Percentiles rank a stretch among this genome's conserved stretches.
phyloP scores from a whole-genome alignment of 1,140 invertebrate genomes.

The Cherax destructor region DNA sequence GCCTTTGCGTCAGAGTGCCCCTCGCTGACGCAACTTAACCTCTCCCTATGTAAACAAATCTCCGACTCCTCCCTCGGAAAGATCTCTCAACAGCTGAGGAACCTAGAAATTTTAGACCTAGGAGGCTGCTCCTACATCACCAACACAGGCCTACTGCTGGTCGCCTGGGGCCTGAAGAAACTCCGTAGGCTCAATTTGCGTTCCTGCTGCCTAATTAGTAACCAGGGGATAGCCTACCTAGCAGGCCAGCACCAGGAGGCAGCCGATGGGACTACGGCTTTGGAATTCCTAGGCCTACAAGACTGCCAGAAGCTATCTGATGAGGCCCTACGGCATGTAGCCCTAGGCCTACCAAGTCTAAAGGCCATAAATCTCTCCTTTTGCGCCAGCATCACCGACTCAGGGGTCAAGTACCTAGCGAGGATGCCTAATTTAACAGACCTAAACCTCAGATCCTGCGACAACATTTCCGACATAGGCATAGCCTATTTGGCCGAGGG shows the following conservation, averaged over 20 bases:
- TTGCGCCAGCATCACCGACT: slow-evolving; percentile 93
- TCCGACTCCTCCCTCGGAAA: slow-evolving; percentile 88
- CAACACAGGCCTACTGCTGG: slow-evolving; percentile 88
- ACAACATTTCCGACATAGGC: slow-evolving; percentile 94
- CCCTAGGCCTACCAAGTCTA: slow-evolving; percentile 85
- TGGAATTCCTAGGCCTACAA: slow-evolving; percentile 92
- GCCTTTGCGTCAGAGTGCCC: slow-evolving; percentile 84
- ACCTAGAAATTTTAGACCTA: slow-evolving; percentile 90
- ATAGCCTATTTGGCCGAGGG: slow-evolving; percentile 93
- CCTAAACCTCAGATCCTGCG: slow-evolving; percentile 93
- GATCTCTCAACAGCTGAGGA: slow-evolving; percentile 90
- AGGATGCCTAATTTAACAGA: slow-evolving; percentile 88
- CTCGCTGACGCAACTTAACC: slow-evolving; percentile 86
- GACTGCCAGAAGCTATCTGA: slow-evolving; percentile 96
- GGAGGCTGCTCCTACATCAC: slow-evolving; percentile 94
- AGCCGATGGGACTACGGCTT: slow-evolving; percentile 71
- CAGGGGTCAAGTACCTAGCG: slow-evolving; percentile 90
- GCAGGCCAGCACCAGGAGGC: slow-evolving; percentile 79
- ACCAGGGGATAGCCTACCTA: slow-evolving; percentile 90
- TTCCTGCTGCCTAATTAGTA: slow-evolving; percentile 93
- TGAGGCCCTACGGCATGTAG: slow-evolving; percentile 89
- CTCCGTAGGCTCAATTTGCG: slow-evolving; percentile 89
- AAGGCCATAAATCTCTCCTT: slow-evolving; percentile 94
- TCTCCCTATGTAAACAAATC: slow-evolving; percentile 95
- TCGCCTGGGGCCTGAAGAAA: slow-evolving; percentile 90